Evolutionary conservation across 2,888 invertebrate species (phyloP), one percentile per base, ranked within the genome.

Genomic region (Napeogenes inachia): DNA sequence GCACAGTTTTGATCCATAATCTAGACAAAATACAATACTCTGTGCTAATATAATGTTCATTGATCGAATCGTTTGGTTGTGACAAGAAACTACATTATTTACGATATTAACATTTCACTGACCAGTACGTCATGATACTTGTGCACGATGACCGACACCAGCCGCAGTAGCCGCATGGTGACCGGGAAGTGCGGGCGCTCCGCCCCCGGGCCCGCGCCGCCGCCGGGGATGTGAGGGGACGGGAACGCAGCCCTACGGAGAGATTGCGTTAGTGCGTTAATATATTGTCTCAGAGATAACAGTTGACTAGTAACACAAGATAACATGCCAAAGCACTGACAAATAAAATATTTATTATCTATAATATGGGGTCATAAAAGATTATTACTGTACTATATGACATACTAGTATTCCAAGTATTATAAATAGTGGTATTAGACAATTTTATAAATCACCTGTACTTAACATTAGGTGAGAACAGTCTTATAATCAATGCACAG

Each of bases 391-490:
- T 35, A 35, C 35, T 35, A 6, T 35, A 35, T 35, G 21, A 21
- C 21, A 21, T 21, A 21, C 21, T 21, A 35, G 35, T 35, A 35
- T 35, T 5, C 35, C 2, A 35, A 35, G 6, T 35, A 6, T 35
- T 35, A 35, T 5, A 35, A 35, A 6, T 13, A 47, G 21, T 21
- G 1, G 21, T 21, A 47, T 21, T 50, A 38, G 56, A 57, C 61
- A 45, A 13, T 13, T 45, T 33, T 12, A 30, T n/a, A 0, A 68
- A 68, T 72, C 67, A 89, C 89, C 97, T 94, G 85, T 97, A 98
- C 80, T 99, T 99, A n/a, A 99, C 96, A 82, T 98, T 99, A 12
- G 99, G 99, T 33, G 99, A 99, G 84, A 99, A 99, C 65, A 99
- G 90, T 84, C 98, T 97, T 70, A 99, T 99, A n/a, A 99, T 97